These are phyloP conservation scores for Hemiprocne comata DNA, from an alignment of 2,113 vertebrate genomes.

Conservation along the genomic window DNA sequence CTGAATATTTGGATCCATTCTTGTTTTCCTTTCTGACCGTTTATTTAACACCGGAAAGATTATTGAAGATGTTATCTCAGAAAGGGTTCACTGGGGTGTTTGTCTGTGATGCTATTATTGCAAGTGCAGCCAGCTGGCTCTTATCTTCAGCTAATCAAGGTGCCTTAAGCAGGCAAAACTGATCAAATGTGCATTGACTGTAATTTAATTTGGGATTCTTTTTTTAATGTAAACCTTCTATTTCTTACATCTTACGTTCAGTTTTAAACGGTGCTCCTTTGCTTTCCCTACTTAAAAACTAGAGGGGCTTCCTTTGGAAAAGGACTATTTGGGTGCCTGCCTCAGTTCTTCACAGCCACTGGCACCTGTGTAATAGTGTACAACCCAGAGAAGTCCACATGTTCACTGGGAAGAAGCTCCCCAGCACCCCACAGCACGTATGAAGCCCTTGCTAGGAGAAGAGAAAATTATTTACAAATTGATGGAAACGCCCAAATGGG, in stretches of 20 bases:
- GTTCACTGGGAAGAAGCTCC: neutral
- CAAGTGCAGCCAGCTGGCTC: neutral
- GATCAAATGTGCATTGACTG: neutral
- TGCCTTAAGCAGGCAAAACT: neutral
- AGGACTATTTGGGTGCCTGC: neutral
- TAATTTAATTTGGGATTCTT: neutral
- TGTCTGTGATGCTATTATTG: conserved; percentile 11
- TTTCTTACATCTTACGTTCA: neutral
- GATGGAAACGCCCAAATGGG: neutral
- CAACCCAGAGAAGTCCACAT: neutral
- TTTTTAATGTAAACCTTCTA: neutral
- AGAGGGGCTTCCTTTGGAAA: neutral
- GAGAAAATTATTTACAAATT: neutral
- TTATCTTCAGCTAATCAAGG: neutral
- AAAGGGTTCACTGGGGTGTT: conserved; percentile 13
- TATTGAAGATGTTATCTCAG: conserved; percentile 27
- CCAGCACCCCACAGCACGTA: neutral
- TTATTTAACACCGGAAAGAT: conserved; percentile 29
- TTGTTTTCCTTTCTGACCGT: conserved; percentile 21
- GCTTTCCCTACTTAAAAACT: neutral
- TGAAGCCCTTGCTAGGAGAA: neutral
- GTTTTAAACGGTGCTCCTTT: neutral
- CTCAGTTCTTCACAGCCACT: neutral
- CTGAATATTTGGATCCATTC: conserved; percentile 17
- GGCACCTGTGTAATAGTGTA: neutral